A percentile compares a stretch with the other conserved stretches of the same genome.
Conservation (phyloP, 2,113 vertebrate genomes). For the Meleagris gallopavo region DNA sequence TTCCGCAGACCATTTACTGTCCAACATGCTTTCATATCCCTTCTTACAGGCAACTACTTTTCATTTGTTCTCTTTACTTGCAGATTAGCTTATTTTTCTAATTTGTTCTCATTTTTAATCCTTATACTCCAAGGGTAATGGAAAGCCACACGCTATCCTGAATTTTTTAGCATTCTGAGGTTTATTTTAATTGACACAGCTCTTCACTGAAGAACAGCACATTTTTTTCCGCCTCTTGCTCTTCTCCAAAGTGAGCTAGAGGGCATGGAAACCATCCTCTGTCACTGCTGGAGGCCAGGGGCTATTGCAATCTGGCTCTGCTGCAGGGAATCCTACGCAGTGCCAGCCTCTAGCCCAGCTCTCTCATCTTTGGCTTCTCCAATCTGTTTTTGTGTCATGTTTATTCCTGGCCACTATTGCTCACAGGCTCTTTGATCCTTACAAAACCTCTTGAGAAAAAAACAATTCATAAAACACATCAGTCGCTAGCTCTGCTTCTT, state of each 20-base stretch:
- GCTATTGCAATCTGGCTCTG: not conserved
- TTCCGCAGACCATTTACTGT: not conserved
- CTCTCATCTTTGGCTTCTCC: not conserved
- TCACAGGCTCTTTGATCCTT: not conserved
- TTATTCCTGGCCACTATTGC: not conserved
- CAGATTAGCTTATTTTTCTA: not conserved
- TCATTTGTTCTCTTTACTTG: not conserved
- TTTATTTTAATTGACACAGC: slow-evolving; percentile 12
- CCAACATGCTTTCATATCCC: not conserved
- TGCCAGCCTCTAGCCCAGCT: not conserved
- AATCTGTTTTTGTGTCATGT: not conserved
- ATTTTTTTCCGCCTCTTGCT: not conserved
- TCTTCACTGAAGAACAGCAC: not conserved
- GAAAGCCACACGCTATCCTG: not conserved
- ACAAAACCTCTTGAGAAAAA: not conserved
- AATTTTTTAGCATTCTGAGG: not conserved
- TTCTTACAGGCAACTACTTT: not conserved
- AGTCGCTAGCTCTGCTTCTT: not conserved
- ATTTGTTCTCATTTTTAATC: slow-evolving; percentile 10
- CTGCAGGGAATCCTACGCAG: not conserved
- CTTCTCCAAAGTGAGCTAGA: not conserved
- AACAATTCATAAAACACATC: not conserved
- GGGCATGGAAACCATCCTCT: not conserved
- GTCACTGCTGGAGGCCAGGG: not conserved
- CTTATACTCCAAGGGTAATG: not conserved